phyloP scores from a whole-genome alignment of 2,888 invertebrate genomes.

The Epistrophe eligans region DNA sequence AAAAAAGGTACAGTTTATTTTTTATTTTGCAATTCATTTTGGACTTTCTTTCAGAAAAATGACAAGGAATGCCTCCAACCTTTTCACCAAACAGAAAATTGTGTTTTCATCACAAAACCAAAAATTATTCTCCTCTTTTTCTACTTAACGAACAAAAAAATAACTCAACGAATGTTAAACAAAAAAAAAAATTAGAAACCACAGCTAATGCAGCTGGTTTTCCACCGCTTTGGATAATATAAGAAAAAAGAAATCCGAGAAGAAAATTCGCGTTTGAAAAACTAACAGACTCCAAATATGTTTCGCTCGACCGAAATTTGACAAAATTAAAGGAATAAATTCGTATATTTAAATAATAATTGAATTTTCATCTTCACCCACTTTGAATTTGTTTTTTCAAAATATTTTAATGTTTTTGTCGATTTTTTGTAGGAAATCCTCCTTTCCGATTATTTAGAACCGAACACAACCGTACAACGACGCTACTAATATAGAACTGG shows the following conservation, averaged over 20 bases:
- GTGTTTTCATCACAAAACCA: constrained; percentile 17
- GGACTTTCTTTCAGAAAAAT: background rate
- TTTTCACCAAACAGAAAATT: constrained; percentile 14
- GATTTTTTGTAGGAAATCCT: too few relatives aligned
- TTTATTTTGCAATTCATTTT: background rate
- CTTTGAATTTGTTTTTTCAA: constrained; percentile 3
- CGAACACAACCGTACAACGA: too few relatives aligned
- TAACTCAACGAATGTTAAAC: constrained; percentile 43
- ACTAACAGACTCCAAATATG: background rate
- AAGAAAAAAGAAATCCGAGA: constrained; percentile 33
- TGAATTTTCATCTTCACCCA: constrained; percentile 1
- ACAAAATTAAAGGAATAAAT: too few relatives aligned
- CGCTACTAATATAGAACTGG: too few relatives aligned
- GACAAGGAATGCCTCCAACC: background rate
- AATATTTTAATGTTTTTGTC: too few relatives aligned
- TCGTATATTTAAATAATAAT: too few relatives aligned
- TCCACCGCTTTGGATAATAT: constrained; percentile 1
- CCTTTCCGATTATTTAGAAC: too few relatives aligned
- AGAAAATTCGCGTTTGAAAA: constrained; percentile 1
- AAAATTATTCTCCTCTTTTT: background rate
- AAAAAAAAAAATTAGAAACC: background rate
- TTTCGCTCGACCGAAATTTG: background rate
- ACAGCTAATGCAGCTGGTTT: constrained; percentile 56
- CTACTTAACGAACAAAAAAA: constrained; percentile 3
- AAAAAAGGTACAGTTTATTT: background rate